Conservation (phyloP, 2,113 vertebrate genomes). For the Lepidothrix coronata region DNA sequence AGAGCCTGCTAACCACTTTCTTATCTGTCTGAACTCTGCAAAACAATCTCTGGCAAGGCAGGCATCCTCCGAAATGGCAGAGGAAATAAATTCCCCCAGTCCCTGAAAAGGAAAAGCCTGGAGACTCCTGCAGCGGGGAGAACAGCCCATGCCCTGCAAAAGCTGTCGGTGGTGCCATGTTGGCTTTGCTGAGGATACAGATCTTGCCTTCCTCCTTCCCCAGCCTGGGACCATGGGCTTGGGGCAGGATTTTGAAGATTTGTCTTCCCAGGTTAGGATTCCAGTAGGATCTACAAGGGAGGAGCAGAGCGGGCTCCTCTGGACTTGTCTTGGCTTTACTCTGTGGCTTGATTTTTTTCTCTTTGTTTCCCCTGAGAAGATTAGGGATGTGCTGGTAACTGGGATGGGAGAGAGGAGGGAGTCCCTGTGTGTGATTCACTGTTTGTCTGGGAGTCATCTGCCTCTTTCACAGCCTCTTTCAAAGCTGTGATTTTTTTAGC, state of each 20-base stretch:
- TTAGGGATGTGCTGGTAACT: background rate
- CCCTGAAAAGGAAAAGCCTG: slow-evolving; percentile 18
- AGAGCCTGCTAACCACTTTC: slow-evolving; percentile 56
- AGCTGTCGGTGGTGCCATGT: background rate
- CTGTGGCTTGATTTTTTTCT: background rate
- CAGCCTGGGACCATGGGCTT: background rate
- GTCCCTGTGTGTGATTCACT: background rate
- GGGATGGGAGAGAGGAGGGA: background rate
- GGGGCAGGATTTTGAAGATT: background rate
- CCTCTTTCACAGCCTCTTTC: background rate
- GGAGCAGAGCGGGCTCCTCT: background rate
- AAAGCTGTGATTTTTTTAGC: background rate
- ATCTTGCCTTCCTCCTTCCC: background rate
- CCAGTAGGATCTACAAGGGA: background rate
- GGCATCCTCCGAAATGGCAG: slow-evolving; percentile 53
- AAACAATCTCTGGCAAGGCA: slow-evolving; percentile 61
- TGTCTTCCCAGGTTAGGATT: background rate
- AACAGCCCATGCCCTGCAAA: background rate
- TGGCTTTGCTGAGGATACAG: background rate
- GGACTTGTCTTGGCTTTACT: background rate
- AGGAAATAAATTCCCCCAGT: slow-evolving; percentile 61
- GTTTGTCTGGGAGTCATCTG: background rate
- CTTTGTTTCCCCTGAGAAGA: background rate
- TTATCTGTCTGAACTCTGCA: slow-evolving; percentile 65
- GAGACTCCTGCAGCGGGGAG: slow-evolving; percentile 9